These are phyloP conservation scores for Aphaenogaster rudis DNA, from an alignment of 1,140 invertebrate genomes.

Conservation along the genomic window DNA sequence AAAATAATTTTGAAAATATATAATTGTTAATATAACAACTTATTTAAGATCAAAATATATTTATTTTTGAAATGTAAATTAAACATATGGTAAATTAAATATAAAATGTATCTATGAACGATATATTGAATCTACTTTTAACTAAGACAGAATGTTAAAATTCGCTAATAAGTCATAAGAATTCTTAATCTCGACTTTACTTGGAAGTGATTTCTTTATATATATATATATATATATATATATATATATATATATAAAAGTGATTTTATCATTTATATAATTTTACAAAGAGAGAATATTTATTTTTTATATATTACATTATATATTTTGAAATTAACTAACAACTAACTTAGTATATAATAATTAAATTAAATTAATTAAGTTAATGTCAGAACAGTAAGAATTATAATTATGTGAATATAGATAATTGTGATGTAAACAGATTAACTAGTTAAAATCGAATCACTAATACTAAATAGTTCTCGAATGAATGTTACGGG, in stretches of 20 bases:
- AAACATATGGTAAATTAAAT: too few relatives aligned
- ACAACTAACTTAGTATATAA: not conserved
- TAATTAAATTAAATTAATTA: not conserved
- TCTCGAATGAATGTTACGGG: not conserved
- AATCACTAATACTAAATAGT: not conserved
- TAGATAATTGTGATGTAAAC: not conserved
- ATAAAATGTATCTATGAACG: too few relatives aligned
- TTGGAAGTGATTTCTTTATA: not conserved
- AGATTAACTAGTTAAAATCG: not conserved
- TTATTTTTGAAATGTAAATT: not conserved
- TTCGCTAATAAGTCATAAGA: not conserved
- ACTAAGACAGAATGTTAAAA: not conserved
- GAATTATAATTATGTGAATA: not conserved
- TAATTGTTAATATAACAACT: not conserved
- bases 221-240: too few relatives aligned
- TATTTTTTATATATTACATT: not conserved
- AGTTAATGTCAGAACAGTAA: not conserved
- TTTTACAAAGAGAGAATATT: not conserved
- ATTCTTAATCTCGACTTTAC: not conserved
- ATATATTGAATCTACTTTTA: not conserved
- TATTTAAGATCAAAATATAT: not conserved
- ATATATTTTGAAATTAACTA: not conserved
- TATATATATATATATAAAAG: not conserved
- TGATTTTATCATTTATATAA: not conserved
- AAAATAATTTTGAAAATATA: not conserved